Evolutionary conservation across 2,797 vertebrate genomes (phyloP).

Genomic region (Octomys mimax): DNA sequence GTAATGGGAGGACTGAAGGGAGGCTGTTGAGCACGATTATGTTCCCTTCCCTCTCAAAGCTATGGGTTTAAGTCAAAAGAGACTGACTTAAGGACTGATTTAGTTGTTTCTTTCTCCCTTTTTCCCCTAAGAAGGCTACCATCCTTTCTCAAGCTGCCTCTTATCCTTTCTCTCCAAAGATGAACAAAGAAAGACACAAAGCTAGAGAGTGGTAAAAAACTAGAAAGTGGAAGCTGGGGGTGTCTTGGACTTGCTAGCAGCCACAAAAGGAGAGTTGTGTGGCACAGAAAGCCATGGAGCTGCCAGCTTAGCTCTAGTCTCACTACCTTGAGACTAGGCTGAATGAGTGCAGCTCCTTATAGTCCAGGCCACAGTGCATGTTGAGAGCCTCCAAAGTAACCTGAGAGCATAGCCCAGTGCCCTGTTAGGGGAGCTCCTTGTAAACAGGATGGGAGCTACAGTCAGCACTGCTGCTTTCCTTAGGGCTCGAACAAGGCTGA

Average conservation of each 20-base stretch:
- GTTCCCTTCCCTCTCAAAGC: not conserved
- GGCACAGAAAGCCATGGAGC: not conserved
- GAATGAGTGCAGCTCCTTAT: not conserved
- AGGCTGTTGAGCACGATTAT: not conserved
- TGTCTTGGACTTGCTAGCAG: not conserved
- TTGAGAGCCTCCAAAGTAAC: not conserved
- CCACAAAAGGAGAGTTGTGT: not conserved
- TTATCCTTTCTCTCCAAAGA: not conserved
- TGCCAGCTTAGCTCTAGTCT: not conserved
- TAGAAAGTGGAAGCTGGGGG: not conserved
- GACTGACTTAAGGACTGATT: not conserved
- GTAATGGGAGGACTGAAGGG: not conserved
- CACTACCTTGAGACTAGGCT: not conserved
- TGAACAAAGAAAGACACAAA: not conserved
- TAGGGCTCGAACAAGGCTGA: not conserved
- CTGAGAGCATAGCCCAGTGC: not conserved
- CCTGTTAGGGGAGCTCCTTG: not conserved
- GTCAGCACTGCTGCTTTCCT: not conserved
- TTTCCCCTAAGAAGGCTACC: not conserved
- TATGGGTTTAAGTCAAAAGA: not conserved
- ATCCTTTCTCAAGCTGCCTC: not conserved
- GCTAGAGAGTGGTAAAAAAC: not conserved
- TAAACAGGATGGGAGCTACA: not conserved
- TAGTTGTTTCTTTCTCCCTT: not conserved
- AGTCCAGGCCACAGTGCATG: not conserved